These are phyloP conservation scores for Luperina testacea DNA, from an alignment of 2,888 invertebrate genomes.

Conservation along the genomic window DNA sequence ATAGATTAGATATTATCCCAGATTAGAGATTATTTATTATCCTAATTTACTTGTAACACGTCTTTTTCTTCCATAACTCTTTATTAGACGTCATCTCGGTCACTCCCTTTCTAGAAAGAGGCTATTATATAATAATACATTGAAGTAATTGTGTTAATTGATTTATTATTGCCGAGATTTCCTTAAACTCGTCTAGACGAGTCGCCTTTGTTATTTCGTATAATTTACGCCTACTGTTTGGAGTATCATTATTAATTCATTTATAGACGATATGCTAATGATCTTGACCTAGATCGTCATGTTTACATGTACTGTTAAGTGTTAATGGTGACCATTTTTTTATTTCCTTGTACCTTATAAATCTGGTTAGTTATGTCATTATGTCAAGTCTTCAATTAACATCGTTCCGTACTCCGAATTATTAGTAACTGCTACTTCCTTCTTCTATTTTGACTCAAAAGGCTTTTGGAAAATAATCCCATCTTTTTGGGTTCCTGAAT, in stretches of 20 bases:
- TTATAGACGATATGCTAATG: constrained; percentile 53
- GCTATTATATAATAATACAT: neutral
- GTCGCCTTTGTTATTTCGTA: constrained; percentile 17
- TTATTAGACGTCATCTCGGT: neutral
- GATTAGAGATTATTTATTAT: neutral
- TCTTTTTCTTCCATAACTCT: neutral
- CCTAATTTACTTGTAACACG: neutral
- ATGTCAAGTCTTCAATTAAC: constrained; percentile 14
- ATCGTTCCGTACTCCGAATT: neutral
- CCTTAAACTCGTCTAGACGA: constrained; percentile 21
- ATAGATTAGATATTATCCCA: neutral
- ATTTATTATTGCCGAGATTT: constrained; percentile 2
- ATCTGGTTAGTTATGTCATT: constrained; percentile 27
- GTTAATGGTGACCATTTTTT: constrained; percentile 46
- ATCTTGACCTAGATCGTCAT: constrained; percentile 50
- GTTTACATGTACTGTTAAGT: constrained; percentile 49
- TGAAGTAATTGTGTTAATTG: constrained; percentile 5
- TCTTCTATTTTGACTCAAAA: neutral
- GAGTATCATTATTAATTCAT: constrained; percentile 50
- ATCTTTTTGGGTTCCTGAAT: neutral
- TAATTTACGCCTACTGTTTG: constrained; percentile 33
- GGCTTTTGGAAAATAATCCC: neutral
- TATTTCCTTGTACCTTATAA: constrained; percentile 42
- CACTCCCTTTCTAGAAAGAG: too few species aligned
- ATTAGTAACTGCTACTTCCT: neutral